Percentiles rank a stretch among this genome's conserved stretches.
These are phyloP conservation scores for Bombus terrestris DNA, from an alignment of 1,140 invertebrate species.

Conservation along the genomic window DNA sequence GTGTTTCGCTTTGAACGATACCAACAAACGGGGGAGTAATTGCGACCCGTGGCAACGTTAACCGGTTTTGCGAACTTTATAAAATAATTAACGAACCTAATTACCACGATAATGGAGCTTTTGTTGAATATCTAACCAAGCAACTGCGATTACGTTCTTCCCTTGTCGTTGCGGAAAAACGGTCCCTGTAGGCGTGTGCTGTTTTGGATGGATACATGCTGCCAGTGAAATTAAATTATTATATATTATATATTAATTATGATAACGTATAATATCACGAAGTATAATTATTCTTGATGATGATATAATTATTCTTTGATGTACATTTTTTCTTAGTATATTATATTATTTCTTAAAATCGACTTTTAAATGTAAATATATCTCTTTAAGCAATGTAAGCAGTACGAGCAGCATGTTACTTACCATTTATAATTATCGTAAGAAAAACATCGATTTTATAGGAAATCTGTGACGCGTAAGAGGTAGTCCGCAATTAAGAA, in stretches of 20 bases:
- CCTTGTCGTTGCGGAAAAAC: background rate
- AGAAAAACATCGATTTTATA: conserved; percentile 20
- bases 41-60: conserved; percentile 2
- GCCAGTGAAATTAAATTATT: too few relatives aligned
- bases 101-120: conserved; percentile 50
- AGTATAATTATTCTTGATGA: too few relatives aligned
- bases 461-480: background rate
- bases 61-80: conserved; percentile 44
- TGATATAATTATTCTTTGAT: too few relatives aligned
- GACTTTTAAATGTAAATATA: background rate
- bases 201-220: background rate
- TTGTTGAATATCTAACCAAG: conserved; percentile 25
- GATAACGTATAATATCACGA: background rate
- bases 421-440: background rate
- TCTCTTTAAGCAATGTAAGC: background rate
- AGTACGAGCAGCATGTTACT: background rate
- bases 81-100: conserved; percentile 61
- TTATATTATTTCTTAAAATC: background rate
- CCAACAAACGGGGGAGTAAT: background rate
- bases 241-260: too few relatives aligned
- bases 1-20: background rate
- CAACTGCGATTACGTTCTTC: conserved; percentile 15
- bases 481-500: conserved; percentile 7
- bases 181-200: background rate
- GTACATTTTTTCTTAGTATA: too few relatives aligned